Percentiles rank a stretch among this genome's conserved stretches.
These are phyloP conservation scores for Belgica antarctica DNA, from an alignment of 2,888 invertebrate genomes.

Conservation along the genomic window DNA sequence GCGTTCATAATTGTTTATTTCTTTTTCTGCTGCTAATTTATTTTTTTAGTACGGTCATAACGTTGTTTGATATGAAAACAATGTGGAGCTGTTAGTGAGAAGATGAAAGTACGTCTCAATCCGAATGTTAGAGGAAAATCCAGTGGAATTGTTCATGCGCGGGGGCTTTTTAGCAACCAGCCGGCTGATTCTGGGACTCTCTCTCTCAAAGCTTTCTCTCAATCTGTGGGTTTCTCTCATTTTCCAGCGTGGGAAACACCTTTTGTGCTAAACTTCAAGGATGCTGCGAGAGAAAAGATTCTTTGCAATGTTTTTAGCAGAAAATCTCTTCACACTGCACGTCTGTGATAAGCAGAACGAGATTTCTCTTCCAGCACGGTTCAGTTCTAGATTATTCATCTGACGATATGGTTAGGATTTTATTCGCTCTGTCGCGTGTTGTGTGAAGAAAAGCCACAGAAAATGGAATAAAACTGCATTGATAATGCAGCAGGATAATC, in stretches of 20 bases:
- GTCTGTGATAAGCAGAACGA: not conserved
- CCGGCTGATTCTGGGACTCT: not conserved
- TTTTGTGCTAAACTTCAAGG: slow-evolving; percentile 18
- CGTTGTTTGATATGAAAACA: slow-evolving; percentile 14
- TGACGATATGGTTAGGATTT: slow-evolving; percentile 14
- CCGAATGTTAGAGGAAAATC: not conserved
- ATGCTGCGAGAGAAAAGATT: slow-evolving; percentile 13
- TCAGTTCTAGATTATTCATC: slow-evolving; percentile 40
- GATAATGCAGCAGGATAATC: not conserved
- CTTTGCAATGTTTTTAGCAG: not conserved
- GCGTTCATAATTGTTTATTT: slow-evolving; percentile 36
- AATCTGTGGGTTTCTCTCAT: not conserved
- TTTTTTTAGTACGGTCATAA: slow-evolving; percentile 28
- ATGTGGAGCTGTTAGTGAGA: not conserved
- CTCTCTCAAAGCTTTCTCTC: not conserved
- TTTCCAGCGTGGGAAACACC: slow-evolving; percentile 3
- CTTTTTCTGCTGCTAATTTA: slow-evolving; percentile 36
- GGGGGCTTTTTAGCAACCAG: slow-evolving; percentile 6
- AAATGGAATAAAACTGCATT: slow-evolving; percentile 27
- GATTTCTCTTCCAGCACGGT: slow-evolving; percentile 28
- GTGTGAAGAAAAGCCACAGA: not conserved
- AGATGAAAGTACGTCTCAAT: slow-evolving; percentile 14
- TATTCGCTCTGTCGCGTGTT: not conserved
- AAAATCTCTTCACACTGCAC: slow-evolving; percentile 5
- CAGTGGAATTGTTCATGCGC: not conserved